Conservation (phyloP, 2,113 vertebrate genomes). For the Podarcis raffonei region DNA sequence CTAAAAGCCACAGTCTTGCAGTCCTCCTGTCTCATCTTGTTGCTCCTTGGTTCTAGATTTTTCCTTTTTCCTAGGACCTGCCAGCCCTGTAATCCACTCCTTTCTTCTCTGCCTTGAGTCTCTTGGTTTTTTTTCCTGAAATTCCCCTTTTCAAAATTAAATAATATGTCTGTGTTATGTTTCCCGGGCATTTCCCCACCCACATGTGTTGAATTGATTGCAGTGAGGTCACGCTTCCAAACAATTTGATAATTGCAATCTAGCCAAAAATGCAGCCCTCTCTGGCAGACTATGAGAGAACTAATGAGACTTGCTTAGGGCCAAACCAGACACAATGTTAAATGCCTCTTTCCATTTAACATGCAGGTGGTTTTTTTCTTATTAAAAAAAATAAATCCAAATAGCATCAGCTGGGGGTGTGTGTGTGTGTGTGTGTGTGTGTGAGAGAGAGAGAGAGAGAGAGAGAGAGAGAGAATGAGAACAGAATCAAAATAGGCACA, state of each 20-base stretch:
- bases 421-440: background rate
- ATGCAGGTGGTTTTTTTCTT: background rate
- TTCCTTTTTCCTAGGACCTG: background rate
- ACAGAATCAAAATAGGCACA: background rate
- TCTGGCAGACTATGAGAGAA: background rate
- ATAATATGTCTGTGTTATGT: background rate
- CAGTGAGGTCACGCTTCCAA: background rate
- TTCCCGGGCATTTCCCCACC: background rate
- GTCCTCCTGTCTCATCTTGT: background rate
- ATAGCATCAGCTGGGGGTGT: background rate
- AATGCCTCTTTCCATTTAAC: background rate
- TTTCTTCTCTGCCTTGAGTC: background rate
- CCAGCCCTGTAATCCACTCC: background rate
- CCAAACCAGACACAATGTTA: background rate
- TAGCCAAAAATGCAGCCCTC: background rate
- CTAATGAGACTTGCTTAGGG: constrained; percentile 2
- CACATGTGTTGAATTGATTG: background rate
- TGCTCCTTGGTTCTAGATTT: background rate
- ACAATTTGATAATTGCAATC: background rate
- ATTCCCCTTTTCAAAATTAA: background rate
- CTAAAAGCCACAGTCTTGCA: background rate
- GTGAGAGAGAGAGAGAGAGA: too few species aligned
- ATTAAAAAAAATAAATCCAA: background rate
- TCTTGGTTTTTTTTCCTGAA: background rate
- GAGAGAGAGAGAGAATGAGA: too few species aligned